Evolutionary conservation across 2,888 invertebrate genomes (phyloP).

Genomic region (Hololepta plana): DNA sequence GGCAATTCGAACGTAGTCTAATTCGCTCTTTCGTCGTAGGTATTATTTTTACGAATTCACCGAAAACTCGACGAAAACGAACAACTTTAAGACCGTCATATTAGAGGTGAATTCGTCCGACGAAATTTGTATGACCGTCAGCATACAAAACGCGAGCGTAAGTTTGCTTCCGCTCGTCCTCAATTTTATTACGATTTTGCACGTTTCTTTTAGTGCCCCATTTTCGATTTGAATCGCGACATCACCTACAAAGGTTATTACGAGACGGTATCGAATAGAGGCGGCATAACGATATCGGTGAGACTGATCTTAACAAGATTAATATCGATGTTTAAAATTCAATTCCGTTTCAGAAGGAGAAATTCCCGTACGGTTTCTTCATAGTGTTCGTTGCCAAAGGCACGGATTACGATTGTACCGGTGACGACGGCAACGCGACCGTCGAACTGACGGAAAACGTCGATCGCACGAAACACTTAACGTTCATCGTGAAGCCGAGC

Average conservation of each 20-base stretch:
- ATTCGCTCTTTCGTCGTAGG: background rate
- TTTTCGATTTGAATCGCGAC: slow-evolving; percentile 64
- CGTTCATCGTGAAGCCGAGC: slow-evolving; percentile 35
- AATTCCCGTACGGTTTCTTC: slow-evolving; percentile 57
- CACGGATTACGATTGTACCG: slow-evolving; percentile 40
- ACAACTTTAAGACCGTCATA: slow-evolving; percentile 30
- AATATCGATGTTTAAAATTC: slow-evolving; percentile 1
- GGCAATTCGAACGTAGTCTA: background rate
- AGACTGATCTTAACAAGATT: slow-evolving; percentile 17
- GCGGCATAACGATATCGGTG: slow-evolving; percentile 64
- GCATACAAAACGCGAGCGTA: slow-evolving; percentile 60
- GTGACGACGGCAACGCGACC: slow-evolving; percentile 16
- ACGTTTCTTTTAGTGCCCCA: slow-evolving; percentile 52
- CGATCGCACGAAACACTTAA: slow-evolving; percentile 24
- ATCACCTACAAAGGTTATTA: slow-evolving; percentile 60
- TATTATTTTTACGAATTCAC: slow-evolving; percentile 14
- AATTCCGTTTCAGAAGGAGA: slow-evolving; percentile 39
- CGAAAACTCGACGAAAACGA: slow-evolving; percentile 9
- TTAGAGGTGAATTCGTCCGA: slow-evolving; percentile 45
- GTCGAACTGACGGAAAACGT: background rate
- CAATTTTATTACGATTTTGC: slow-evolving; percentile 1
- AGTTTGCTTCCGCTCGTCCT: slow-evolving; percentile 16
- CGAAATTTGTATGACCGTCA: slow-evolving; percentile 56
- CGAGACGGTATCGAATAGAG: slow-evolving; percentile 58
- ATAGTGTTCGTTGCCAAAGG: slow-evolving; percentile 60